Base-by-base conservation (phyloP, 2,797 vertebrate species). In the Mastacembelus armatus region DNA sequence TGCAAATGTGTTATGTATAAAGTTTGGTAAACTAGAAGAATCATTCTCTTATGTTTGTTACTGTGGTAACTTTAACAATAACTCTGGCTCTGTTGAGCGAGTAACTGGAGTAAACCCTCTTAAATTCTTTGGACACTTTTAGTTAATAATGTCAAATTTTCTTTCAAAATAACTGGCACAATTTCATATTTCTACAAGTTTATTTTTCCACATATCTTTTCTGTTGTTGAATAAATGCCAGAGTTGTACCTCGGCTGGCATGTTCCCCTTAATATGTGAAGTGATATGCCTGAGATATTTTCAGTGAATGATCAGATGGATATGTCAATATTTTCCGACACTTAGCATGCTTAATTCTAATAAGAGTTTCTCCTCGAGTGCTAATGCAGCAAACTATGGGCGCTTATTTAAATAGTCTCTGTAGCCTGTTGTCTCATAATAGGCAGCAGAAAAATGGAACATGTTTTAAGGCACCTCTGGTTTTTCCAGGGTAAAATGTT, bases 381-480 rank as follows among this genome's bases (percentile, higher is more conserved):
- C 74, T 72, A 85, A 90, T 78, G 83, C 87, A 74, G 69, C 49
- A 3, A 24, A 70, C 66, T 74, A 44, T 67, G 72, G 90, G 76
- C 84, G 77, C 77, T 80, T 62, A 85, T 89, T 85, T 87, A 68
- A 86, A 87, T 87, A 81, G 80, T 73, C 74, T 83, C 83, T 81
- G 59, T 75, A 43, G 80, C 86, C 81, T 82, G 77, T 87, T 88
- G 88, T 88, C 87, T 86, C 69, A 48, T 85, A 83, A 85, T 72
- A 84, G 74, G 78, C 84, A 61, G 59, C 68, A 75, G 87, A 80
- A 84, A 90, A 89, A 87, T 86, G 81, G 83, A 89, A 90, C 85
- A 91, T 89, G 90, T 90, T 92, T 93, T 85, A 87, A 91, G 90
- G 90, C 91, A 77, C 91, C 87, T 91, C 79, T 71, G 66, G 71